phyloP scores from a whole-genome alignment of 2,113 vertebrate genomes.

The Pelvicachromis taeniatus region DNA sequence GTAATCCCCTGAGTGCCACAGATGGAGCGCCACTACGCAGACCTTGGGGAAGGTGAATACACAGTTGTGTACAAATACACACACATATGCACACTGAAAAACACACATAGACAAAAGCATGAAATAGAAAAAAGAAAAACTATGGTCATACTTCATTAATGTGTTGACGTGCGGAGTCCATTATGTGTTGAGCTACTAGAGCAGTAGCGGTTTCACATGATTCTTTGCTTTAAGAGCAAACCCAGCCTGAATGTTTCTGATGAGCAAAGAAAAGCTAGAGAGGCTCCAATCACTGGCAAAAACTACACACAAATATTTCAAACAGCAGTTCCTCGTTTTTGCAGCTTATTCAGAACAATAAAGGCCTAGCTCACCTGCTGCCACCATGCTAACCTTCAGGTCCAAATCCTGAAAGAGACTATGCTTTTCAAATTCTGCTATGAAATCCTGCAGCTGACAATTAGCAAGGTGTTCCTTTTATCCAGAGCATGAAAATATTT shows the following conservation, averaged over 20 bases:
- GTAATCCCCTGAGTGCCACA: slow-evolving; percentile 73
- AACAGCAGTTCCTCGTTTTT: not conserved
- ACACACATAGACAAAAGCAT: not conserved
- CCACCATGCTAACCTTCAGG: not conserved
- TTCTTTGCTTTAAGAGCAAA: not conserved
- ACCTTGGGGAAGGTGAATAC: slow-evolving; percentile 60
- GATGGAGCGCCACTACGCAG: slow-evolving; percentile 63
- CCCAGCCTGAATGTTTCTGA: not conserved
- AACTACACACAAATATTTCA: not conserved
- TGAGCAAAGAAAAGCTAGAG: not conserved
- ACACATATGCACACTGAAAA: not conserved
- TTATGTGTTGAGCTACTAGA: not conserved
- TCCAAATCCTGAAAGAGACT: slow-evolving; percentile 17
- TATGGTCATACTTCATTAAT: not conserved
- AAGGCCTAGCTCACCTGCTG: not conserved
- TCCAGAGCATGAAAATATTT: slow-evolving; percentile 10
- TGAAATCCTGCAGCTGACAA: slow-evolving; percentile 25
- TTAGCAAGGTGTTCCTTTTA: not conserved
- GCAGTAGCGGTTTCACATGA: not conserved
- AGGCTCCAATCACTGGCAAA: not conserved
- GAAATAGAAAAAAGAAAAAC: not conserved
- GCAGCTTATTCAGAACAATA: not conserved
- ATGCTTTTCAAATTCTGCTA: slow-evolving; percentile 1
- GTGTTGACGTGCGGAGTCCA: not conserved
- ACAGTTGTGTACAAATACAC: not conserved